phyloP scores from a whole-genome alignment of 2,797 vertebrate species.

The Clarias fuscus region DNA sequence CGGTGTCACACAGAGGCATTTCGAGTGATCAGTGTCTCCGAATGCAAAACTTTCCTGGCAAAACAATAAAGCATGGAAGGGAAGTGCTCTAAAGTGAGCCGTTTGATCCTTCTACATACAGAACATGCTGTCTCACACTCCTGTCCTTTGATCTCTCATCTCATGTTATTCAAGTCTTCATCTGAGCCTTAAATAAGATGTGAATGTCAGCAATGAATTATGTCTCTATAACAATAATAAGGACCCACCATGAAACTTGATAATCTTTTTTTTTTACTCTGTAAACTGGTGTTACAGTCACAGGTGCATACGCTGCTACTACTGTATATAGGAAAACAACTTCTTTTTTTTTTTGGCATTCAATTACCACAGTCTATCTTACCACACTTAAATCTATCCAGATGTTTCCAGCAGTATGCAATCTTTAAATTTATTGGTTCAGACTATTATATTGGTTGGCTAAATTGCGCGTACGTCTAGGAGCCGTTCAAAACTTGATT shows the following conservation, averaged over 20 bases:
- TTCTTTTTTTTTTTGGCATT: no score
- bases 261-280: neutral
- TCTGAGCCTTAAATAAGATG: neutral
- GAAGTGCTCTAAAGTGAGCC: neutral
- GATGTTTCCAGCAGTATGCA: no score
- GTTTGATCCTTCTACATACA: neutral
- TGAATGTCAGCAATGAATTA: neutral
- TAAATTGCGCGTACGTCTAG: no score
- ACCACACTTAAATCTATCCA: no score
- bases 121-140: conserved; percentile 25
- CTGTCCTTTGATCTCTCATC: neutral
- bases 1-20: neutral
- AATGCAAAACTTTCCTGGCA: neutral
- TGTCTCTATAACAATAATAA: neutral
- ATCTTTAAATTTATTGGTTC: no score
- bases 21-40: neutral
- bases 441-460: no score
- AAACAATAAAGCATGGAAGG: neutral
- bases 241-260: neutral
- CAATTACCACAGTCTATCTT: no score
- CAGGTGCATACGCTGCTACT: no score
- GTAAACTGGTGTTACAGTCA: neutral
- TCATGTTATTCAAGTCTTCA: neutral
- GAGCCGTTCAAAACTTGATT: no score
- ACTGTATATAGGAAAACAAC: no score